Evolutionary conservation across 2,888 invertebrate species (phyloP).

Genomic region (Sphecodes monilicornis): DNA sequence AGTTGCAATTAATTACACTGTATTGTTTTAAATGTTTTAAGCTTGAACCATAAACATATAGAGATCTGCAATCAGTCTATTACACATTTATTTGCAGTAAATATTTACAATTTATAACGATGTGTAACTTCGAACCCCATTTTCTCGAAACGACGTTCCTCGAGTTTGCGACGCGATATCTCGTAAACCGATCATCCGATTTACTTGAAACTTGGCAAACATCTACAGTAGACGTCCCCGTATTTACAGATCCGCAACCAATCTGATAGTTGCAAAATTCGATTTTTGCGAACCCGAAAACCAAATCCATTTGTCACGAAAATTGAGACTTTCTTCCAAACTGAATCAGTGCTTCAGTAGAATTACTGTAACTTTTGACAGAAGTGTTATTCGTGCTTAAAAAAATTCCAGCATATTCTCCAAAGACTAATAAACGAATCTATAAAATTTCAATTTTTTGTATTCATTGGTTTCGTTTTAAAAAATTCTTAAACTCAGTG

Average conservation of each 20-base stretch:
- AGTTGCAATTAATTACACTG: no score
- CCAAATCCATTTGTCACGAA: neutral
- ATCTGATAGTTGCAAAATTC: neutral
- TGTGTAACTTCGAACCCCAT: neutral
- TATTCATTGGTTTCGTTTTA: no score
- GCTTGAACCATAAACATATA: neutral
- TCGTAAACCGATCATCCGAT: conserved; percentile 9
- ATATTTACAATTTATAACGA: neutral
- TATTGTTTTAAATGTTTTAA: no score
- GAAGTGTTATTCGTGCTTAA: no score
- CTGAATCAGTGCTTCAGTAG: no score
- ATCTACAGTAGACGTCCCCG: neutral
- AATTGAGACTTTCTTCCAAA: neutral
- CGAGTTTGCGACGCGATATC: neutral
- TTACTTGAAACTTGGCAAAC: neutral
- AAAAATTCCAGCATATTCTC: no score
- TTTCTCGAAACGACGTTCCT: neutral
- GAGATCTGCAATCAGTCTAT: neutral
- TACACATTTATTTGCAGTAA: neutral
- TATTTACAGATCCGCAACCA: no score
- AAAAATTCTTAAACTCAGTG: no score
- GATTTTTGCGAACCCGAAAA: neutral
- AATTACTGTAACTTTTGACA: no score
- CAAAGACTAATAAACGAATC: no score
- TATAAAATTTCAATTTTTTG: no score